phyloP scores from a whole-genome alignment of 2,797 vertebrate genomes.

The Australoheros facetus region DNA sequence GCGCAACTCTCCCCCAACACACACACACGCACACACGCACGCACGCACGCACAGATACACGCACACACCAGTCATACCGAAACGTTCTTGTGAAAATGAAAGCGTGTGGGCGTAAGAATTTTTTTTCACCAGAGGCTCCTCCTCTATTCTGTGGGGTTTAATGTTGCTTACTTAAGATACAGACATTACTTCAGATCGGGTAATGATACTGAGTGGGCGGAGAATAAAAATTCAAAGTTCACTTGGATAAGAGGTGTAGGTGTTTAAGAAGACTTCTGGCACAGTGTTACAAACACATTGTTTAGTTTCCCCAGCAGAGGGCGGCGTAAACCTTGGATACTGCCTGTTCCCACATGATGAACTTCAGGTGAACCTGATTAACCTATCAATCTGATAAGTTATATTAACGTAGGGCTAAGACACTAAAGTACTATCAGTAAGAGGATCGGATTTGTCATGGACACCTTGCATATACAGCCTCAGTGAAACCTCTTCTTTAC shows the following conservation, averaged over 20 bases:
- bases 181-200: neutral
- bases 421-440: neutral
- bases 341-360: neutral
- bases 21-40: too few relatives aligned
- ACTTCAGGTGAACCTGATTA: neutral
- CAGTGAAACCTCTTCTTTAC: too few relatives aligned
- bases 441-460: neutral
- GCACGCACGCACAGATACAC: too few relatives aligned
- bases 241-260: neutral
- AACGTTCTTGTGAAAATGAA: slow-evolving; percentile 58
- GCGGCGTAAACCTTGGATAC: neutral
- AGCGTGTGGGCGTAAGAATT: slow-evolving; percentile 31
- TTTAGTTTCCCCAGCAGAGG: neutral
- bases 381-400: too few relatives aligned
- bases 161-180: neutral
- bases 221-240: neutral
- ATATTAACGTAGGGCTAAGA: neutral
- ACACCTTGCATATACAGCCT: too few relatives aligned
- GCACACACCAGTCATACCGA: slow-evolving; percentile 22
- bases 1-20: too few relatives aligned
- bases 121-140: neutral
- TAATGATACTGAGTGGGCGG: neutral
- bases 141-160: neutral
- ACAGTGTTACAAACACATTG: neutral
- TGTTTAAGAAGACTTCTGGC: neutral